Conservation (phyloP, 2,888 invertebrate species). For the Orthonychiurus folsomi region DNA sequence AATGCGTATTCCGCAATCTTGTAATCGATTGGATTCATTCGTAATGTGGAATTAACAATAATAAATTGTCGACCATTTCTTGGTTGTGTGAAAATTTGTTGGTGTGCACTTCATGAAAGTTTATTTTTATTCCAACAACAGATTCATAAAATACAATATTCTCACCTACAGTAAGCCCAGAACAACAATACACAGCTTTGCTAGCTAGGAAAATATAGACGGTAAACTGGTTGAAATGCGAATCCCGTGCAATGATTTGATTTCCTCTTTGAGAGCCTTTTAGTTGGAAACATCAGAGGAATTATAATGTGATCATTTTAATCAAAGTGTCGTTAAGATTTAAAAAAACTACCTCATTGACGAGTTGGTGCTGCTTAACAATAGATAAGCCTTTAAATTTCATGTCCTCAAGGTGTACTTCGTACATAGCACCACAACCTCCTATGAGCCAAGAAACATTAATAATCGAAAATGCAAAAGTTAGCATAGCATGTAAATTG, state of each 20-base stretch:
- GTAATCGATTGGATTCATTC: not conserved
- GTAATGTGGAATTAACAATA: not conserved
- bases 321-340: too few species aligned
- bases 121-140: not conserved
- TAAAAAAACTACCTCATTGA: constrained; percentile 59
- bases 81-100: not conserved
- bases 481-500: not conserved
- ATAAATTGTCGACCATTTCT: not conserved
- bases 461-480: not conserved
- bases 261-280: constrained; percentile 61
- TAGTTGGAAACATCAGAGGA: constrained; percentile 17
- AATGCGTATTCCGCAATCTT: not conserved
- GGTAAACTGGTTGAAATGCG: constrained; percentile 59
- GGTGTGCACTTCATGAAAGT: not conserved
- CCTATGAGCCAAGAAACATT: constrained; percentile 46
- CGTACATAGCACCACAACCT: constrained; percentile 74
- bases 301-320: too few species aligned
- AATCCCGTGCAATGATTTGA: constrained; percentile 74
- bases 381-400: constrained; percentile 62
- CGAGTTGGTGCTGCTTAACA: constrained; percentile 64
- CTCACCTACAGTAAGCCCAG: not conserved
- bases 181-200: not conserved
- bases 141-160: not conserved
- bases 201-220: too few species aligned
- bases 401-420: constrained; percentile 57